Base-by-base conservation (phyloP, 2,797 vertebrate genomes). In the Paramormyrops hopkinsi region DNA sequence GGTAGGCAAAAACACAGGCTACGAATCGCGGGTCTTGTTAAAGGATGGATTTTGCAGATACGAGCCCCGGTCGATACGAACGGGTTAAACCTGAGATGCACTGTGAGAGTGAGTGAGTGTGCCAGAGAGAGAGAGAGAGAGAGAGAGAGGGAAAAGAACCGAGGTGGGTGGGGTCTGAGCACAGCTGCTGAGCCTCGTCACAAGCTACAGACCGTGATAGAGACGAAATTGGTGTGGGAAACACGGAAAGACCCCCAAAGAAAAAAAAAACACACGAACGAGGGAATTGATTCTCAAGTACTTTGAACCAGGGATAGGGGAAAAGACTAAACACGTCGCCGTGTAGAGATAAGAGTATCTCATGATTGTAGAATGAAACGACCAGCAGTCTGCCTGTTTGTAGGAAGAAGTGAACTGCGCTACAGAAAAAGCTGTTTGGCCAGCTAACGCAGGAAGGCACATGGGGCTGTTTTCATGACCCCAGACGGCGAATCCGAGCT, bases 171-270 rank as follows among this genome's bases (percentile, higher is more conserved):
- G 87, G 50, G 90, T 87, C 92, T 91, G 88, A 17, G 89, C 90
- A 92, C 95, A 96, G 96, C 95, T 95, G 96, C 95, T 95, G 93
- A 90, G 91, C 89, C 94, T 94, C 93, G 95, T 96, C 95, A 96
- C 94, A 94, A 92, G 94, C 92, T 92, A 93, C 94, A 94, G 93
- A 94, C 89, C 88, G 86, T 90, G 94, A 92, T 90, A 91, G 91
- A 92, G 33, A 92, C 94, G 83, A 92, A 93, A 62, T 90, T 90
- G 76, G 92, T 92, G 93, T 92, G 93, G 93, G 92, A 91, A 82
- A 93, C 33, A 90, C 91, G 89, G 90, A 88, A 79, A 89, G 90
- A 90, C 88, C 46, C 87, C 90, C 90, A 90, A 88, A 46, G 85
- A 92, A 93, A 4, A 89, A 92, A 90, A 93, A 89, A 90, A 83